Percentiles rank a stretch among this genome's conserved stretches.
These are phyloP conservation scores for Trachymyrmex cornetzi DNA, from an alignment of 1,140 invertebrate genomes.

Conservation along the genomic window DNA sequence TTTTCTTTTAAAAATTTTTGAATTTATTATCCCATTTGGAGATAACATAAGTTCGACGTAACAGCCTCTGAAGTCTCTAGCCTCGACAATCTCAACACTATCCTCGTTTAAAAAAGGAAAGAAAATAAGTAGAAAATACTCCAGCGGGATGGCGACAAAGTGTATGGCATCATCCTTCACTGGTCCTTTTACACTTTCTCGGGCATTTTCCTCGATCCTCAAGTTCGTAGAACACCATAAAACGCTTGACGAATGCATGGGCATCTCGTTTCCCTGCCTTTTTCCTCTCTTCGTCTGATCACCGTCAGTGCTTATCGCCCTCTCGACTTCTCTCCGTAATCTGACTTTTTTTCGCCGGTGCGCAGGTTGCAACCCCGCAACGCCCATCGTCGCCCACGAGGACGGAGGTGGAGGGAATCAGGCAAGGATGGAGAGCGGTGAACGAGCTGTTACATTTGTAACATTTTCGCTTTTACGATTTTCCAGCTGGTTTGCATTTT, in stretches of 20 bases:
- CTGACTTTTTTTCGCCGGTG: slow-evolving; percentile 46
- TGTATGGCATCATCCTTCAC: slow-evolving; percentile 19
- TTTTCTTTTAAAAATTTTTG: background rate
- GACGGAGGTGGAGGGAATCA: slow-evolving; percentile 15
- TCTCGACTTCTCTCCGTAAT: slow-evolving; percentile 33
- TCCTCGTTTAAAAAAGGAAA: background rate
- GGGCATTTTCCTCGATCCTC: slow-evolving; percentile 34
- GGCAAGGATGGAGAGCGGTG: background rate
- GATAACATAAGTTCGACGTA: background rate
- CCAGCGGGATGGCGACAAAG: slow-evolving; percentile 56
- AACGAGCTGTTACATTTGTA: slow-evolving; percentile 73
- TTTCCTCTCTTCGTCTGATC: slow-evolving; percentile 6
- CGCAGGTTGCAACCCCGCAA: slow-evolving; percentile 56
- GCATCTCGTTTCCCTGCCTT: slow-evolving; percentile 66
- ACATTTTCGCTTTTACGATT: slow-evolving; percentile 79
- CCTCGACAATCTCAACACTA: background rate
- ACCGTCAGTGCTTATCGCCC: slow-evolving; percentile 52
- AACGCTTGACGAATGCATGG: slow-evolving; percentile 71
- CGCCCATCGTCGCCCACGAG: slow-evolving; percentile 54
- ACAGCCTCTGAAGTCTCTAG: background rate
- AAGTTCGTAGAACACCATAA: slow-evolving; percentile 68
- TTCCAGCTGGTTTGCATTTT: slow-evolving; percentile 80
- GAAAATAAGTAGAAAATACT: slow-evolving; percentile 1
- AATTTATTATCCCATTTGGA: background rate
- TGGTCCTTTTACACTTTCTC: slow-evolving; percentile 63